Percentiles rank a stretch among this genome's conserved stretches.
Evolutionary conservation across 2,888 invertebrate genomes (phyloP).

Genomic region (Epinotia demarniana): DNA sequence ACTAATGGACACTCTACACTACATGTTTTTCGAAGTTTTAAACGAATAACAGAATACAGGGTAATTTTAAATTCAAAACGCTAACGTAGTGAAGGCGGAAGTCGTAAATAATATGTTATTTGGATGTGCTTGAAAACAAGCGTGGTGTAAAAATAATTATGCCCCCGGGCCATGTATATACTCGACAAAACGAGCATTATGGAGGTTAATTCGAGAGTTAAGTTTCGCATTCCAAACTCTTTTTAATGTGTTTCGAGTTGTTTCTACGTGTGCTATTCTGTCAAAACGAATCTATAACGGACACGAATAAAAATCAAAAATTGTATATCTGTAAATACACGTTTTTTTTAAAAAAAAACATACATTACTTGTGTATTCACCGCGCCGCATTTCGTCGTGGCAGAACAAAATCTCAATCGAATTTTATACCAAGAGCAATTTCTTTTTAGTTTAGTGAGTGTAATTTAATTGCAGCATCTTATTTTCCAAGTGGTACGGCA

Average conservation of each 20-base stretch:
- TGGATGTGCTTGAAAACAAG: conserved; percentile 67
- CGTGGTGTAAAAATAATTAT: conserved; percentile 66
- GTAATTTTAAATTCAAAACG: conserved; percentile 23
- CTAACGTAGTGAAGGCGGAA: conserved; percentile 53
- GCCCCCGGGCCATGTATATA: conserved; percentile 69
- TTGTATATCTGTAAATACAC: too few species aligned
- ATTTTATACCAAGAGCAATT: too few species aligned
- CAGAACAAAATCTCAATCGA: too few species aligned
- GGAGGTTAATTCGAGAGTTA: not conserved
- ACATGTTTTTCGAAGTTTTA: conserved; percentile 15
- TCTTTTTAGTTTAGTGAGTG: too few species aligned
- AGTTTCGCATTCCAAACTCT: not conserved
- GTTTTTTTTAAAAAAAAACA: too few species aligned
- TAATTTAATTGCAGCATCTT: too few species aligned
- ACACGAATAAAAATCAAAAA: too few species aligned
- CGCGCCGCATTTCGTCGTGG: too few species aligned
- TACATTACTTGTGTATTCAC: too few species aligned
- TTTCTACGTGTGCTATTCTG: too few species aligned
- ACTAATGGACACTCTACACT: conserved; percentile 15
- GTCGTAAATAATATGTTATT: conserved; percentile 75
- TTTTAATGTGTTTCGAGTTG: not conserved
- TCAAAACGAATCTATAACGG: too few species aligned
- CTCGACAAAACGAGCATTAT: conserved; percentile 61
- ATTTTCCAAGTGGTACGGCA: too few species aligned
- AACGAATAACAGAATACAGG: conserved; percentile 5